Percentiles rank a stretch among this genome's conserved stretches.
phyloP scores from a whole-genome alignment of 2,888 invertebrate genomes.

The Noctua pronuba region DNA sequence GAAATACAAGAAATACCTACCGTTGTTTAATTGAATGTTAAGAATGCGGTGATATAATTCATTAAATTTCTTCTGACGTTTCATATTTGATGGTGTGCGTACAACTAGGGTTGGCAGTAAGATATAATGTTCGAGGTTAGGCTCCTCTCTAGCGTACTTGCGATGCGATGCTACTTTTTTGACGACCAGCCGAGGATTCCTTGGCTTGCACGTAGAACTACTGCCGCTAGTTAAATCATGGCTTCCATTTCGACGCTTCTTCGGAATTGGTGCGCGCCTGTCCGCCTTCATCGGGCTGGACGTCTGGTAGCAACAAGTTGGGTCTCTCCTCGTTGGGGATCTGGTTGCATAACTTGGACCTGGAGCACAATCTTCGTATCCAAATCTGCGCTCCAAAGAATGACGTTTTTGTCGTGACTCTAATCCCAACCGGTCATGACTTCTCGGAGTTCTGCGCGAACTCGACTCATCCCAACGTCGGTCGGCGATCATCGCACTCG shows the following conservation, averaged over 20 bases:
- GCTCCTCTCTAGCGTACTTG: slow-evolving; percentile 77
- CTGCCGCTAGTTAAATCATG: slow-evolving; percentile 76
- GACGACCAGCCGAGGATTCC: slow-evolving; percentile 79
- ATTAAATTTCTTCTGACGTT: slow-evolving; percentile 86
- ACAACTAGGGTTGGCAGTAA: slow-evolving; percentile 85
- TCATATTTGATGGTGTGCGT: slow-evolving; percentile 85
- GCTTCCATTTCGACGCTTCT: slow-evolving; percentile 51
- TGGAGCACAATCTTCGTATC: slow-evolving; percentile 78
- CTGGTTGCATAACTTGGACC: slow-evolving; percentile 81
- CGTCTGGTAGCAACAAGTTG: slow-evolving; percentile 83
- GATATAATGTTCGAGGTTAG: slow-evolving; percentile 85
- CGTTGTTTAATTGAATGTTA: slow-evolving; percentile 79
- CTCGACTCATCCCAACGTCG: slow-evolving; percentile 72
- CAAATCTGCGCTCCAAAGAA: slow-evolving; percentile 54
- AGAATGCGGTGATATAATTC: slow-evolving; percentile 86
- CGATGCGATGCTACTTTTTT: slow-evolving; percentile 80
- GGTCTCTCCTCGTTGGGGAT: slow-evolving; percentile 72
- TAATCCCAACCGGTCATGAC: slow-evolving; percentile 76
- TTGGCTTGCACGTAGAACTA: slow-evolving; percentile 74
- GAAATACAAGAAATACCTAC: slow-evolving; percentile 65
- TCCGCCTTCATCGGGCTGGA: slow-evolving; percentile 71
- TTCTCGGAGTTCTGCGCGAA: slow-evolving; percentile 74
- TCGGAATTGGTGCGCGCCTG: slow-evolving; percentile 48
- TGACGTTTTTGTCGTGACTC: slow-evolving; percentile 71
- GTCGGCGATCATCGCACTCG: slow-evolving; percentile 72